Percentiles rank a stretch among this genome's conserved stretches.
Evolutionary conservation across 37 sponge, comb jelly and placozoan species (phyloP).

Genomic region (Aphrocallistes beatrix): DNA sequence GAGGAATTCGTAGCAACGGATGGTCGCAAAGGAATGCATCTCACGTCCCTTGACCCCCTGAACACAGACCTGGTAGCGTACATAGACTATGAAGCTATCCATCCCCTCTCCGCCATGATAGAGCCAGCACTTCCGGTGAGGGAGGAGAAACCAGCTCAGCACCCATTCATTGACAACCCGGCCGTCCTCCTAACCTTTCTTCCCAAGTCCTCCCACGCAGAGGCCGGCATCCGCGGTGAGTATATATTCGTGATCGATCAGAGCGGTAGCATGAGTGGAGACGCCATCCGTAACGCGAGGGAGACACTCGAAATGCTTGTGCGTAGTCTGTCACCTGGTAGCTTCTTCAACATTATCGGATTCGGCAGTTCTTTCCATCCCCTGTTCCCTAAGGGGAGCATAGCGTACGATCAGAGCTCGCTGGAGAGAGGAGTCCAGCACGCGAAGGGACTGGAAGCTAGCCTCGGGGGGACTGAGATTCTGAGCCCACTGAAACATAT

Average conservation of each 20-base stretch:
- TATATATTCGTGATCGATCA: slow-evolving; percentile 66
- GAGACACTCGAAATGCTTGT: slow-evolving; percentile 67
- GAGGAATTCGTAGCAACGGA: background rate
- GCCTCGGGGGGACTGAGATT: slow-evolving; percentile 60
- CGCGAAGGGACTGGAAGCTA: slow-evolving; percentile 37
- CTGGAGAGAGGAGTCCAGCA: slow-evolving; percentile 43
- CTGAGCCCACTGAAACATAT: slow-evolving; percentile 40
- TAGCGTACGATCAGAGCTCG: slow-evolving; percentile 40
- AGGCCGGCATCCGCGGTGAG: slow-evolving; percentile 30
- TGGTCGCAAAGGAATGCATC: slow-evolving; percentile 1
- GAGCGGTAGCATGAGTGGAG: slow-evolving; percentile 70
- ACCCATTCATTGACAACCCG: slow-evolving; percentile 25
- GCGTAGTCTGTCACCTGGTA: slow-evolving; percentile 60
- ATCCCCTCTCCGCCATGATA: background rate
- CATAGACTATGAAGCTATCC: background rate
- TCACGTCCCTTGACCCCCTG: background rate
- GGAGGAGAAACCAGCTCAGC: background rate
- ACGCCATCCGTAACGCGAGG: slow-evolving; percentile 42
- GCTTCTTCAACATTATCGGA: slow-evolving; percentile 70
- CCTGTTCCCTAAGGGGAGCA: slow-evolving; percentile 38
- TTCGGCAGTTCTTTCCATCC: slow-evolving; percentile 43
- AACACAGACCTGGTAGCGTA: background rate
- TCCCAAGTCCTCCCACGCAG: slow-evolving; percentile 30
- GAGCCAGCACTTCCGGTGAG: background rate
- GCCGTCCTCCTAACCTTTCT: slow-evolving; percentile 56